Conservation (phyloP, 2,797 vertebrate genomes). For the Columba guinea region DNA sequence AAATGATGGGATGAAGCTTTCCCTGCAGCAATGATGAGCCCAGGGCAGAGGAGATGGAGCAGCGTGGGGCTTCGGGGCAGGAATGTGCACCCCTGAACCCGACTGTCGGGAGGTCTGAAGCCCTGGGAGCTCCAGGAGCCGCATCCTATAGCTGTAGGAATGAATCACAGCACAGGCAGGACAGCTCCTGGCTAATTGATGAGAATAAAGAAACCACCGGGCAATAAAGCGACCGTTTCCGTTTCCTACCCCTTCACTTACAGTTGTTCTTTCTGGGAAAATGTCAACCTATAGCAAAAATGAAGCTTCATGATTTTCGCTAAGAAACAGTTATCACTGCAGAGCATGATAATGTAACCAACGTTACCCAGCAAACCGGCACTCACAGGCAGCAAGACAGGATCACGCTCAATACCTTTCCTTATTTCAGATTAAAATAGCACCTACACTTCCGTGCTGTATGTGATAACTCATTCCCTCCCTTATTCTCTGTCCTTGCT, state of each 20-base stretch:
- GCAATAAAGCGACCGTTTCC: background rate
- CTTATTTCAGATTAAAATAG: background rate
- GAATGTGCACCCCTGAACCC: background rate
- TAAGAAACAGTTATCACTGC: background rate
- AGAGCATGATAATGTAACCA: background rate
- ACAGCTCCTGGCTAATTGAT: background rate
- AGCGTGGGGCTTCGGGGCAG: background rate
- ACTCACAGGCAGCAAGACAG: background rate
- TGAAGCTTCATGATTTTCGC: background rate
- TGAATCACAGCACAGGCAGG: background rate
- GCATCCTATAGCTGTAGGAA: background rate
- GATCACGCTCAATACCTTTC: background rate
- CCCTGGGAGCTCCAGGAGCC: background rate
- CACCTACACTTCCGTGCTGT: background rate
- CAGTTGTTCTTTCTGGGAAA: background rate
- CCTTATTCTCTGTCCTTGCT: background rate
- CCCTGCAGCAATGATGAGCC: background rate
- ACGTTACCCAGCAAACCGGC: rapidly evolving
- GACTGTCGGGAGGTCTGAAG: background rate
- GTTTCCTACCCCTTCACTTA: background rate
- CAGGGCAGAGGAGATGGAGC: background rate
- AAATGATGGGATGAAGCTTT: background rate
- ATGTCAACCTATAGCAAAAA: background rate
- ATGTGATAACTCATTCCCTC: background rate
- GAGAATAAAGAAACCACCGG: background rate